phyloP scores from a whole-genome alignment of 2,888 invertebrate species.

The Seira sanloemensis region DNA sequence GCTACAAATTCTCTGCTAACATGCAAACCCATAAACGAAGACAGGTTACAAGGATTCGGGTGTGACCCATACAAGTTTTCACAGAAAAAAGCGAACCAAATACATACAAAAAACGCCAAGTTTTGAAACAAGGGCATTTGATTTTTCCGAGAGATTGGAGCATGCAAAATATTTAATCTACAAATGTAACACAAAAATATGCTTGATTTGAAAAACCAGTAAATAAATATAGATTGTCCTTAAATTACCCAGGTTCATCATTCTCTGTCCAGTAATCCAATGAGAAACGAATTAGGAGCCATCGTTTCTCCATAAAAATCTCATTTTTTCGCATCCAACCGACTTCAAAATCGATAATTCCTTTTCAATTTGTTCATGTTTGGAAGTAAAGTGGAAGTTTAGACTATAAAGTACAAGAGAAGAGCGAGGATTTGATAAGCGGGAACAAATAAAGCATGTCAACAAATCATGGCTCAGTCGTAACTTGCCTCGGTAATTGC shows the following conservation, averaged over 20 bases:
- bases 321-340: too few species aligned
- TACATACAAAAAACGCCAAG: too few species aligned
- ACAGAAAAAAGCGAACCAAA: too few species aligned
- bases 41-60: constrained; percentile 21
- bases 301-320: too few species aligned
- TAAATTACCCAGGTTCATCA: background rate
- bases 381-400: too few species aligned
- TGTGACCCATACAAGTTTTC: constrained; percentile 26
- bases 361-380: too few species aligned
- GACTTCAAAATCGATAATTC: too few species aligned
- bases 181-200: background rate
- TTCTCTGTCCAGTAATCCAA: too few species aligned
- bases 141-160: background rate
- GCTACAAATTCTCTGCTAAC: background rate
- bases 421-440: constrained; percentile 10
- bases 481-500: constrained; percentile 41
- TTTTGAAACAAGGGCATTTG: too few species aligned
- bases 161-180: background rate
- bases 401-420: background rate
- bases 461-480: background rate
- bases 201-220: background rate
- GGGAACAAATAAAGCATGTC: constrained; percentile 27
- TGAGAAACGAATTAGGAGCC: too few species aligned
- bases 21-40: background rate
- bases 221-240: background rate